Percentiles rank a stretch among this genome's conserved stretches.
Conservation (phyloP, 1,140 invertebrate species). For the Agrypnia vestita region DNA sequence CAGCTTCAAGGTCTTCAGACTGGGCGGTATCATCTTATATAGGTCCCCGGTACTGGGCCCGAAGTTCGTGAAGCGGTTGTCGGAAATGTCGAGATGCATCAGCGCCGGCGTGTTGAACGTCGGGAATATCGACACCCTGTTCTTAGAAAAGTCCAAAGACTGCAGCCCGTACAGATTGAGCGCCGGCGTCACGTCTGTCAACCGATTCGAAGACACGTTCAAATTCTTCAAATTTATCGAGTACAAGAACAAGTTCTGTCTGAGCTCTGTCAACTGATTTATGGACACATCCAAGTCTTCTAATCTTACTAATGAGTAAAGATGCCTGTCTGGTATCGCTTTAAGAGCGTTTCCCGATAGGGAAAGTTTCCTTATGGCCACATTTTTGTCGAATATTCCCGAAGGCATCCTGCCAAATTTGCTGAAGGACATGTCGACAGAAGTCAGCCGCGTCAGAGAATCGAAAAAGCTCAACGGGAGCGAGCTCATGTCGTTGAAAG, state of each 20-base stretch:
- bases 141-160: constrained; percentile 49
- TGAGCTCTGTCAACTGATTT: constrained; percentile 38
- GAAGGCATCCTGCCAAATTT: constrained; percentile 50
- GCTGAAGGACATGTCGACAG: constrained; percentile 39
- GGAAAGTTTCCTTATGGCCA: constrained; percentile 11
- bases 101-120: constrained; percentile 12
- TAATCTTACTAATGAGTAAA: constrained; percentile 41
- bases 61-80: constrained; percentile 51
- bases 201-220: constrained; percentile 50
- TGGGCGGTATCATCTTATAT: constrained; percentile 34
- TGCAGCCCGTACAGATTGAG: constrained; percentile 4
- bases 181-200: constrained; percentile 22
- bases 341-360: constrained; percentile 47
- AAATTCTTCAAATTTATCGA: constrained; percentile 40
- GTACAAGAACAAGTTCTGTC: constrained; percentile 21
- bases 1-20: constrained; percentile 29
- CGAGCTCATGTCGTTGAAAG: constrained; percentile 47
- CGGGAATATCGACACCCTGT: constrained; percentile 39
- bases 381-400: constrained; percentile 55
- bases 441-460: constrained; percentile 14
- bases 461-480: constrained; percentile 54
- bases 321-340: constrained; percentile 47
- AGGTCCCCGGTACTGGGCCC: constrained; percentile 33
- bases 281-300: constrained; percentile 48
- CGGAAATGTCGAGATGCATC: constrained; percentile 43